phyloP scores from a whole-genome alignment of 2,113 vertebrate genomes.

The Edolisoma coerulescens region DNA sequence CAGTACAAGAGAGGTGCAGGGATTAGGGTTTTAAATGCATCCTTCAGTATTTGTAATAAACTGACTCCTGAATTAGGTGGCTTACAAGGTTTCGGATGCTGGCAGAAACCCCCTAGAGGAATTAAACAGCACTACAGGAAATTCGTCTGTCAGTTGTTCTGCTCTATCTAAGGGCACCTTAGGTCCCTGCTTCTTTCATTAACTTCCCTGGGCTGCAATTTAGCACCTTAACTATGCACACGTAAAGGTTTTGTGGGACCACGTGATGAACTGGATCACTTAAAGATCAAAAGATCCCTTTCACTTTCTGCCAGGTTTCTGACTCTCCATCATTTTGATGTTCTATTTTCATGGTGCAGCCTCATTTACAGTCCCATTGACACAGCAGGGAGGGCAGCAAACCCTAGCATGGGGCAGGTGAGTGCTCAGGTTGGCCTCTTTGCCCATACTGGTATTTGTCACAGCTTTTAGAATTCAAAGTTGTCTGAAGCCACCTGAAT shows the following conservation, averaged over 20 bases:
- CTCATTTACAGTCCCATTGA: background rate
- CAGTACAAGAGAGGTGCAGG: background rate
- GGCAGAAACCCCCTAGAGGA: background rate
- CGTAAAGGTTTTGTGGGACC: background rate
- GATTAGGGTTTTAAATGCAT: background rate
- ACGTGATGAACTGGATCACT: background rate
- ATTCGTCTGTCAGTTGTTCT: background rate
- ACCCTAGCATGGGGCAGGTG: fast-evolving
- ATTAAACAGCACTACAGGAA: background rate
- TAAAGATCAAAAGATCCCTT: background rate
- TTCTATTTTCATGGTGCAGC: background rate
- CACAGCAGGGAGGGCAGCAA: background rate
- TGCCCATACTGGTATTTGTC: background rate
- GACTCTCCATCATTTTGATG: background rate
- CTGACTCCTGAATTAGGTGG: background rate
- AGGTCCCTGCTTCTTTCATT: background rate
- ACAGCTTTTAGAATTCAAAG: background rate
- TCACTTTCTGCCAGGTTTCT: background rate
- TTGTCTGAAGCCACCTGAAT: background rate
- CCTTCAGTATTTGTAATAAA: background rate
- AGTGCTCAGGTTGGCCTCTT: background rate
- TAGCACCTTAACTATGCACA: background rate
- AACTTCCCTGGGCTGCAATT: background rate
- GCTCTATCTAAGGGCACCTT: background rate
- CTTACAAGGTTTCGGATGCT: background rate